Percentiles rank a stretch among this genome's conserved stretches.
Evolutionary conservation across 2,888 invertebrate species (phyloP).

Genomic region (Nephrocerus scutellatus): DNA sequence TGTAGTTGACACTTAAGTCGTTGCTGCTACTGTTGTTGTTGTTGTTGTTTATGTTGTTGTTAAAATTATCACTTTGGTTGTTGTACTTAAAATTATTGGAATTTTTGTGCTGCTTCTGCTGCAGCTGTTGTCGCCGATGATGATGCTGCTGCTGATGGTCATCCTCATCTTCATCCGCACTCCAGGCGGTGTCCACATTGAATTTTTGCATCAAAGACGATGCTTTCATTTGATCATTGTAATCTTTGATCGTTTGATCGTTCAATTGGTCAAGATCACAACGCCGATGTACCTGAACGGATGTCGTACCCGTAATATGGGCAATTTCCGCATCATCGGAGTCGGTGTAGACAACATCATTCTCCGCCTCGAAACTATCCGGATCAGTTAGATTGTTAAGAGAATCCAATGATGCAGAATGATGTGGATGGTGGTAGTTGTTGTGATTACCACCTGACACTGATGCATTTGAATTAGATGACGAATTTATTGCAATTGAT

Average conservation of each 20-base stretch:
- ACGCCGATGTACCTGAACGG: slow-evolving; percentile 41
- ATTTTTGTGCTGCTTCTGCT: slow-evolving; percentile 8
- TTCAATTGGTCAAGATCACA: slow-evolving; percentile 45
- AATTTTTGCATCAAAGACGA: slow-evolving; percentile 38
- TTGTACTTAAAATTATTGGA: slow-evolving; percentile 19
- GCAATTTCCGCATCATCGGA: slow-evolving; percentile 63
- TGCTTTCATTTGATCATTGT: slow-evolving; percentile 40
- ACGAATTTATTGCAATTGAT: slow-evolving; percentile 1
- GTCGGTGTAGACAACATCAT: slow-evolving; percentile 52
- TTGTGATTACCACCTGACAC: not conserved
- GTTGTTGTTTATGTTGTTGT: slow-evolving; percentile 3
- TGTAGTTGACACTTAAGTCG: not conserved
- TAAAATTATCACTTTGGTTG: slow-evolving; percentile 20
- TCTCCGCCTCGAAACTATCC: slow-evolving; percentile 31
- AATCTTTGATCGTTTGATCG: slow-evolving; percentile 39
- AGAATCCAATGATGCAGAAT: slow-evolving; percentile 58
- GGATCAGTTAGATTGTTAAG: slow-evolving; percentile 61
- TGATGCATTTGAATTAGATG: slow-evolving; percentile 20
- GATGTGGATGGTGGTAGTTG: slow-evolving; percentile 3
- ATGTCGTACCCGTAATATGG: slow-evolving; percentile 44
- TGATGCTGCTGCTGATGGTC: slow-evolving; percentile 10
- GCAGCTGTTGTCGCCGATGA: slow-evolving; percentile 2
- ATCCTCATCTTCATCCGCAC: slow-evolving; percentile 37
- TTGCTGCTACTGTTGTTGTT: slow-evolving; percentile 2
- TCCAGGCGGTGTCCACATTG: slow-evolving; percentile 39